Evolutionary conservation across 2,888 invertebrate genomes (phyloP).

Genomic region (Rhamnusium bicolor): DNA sequence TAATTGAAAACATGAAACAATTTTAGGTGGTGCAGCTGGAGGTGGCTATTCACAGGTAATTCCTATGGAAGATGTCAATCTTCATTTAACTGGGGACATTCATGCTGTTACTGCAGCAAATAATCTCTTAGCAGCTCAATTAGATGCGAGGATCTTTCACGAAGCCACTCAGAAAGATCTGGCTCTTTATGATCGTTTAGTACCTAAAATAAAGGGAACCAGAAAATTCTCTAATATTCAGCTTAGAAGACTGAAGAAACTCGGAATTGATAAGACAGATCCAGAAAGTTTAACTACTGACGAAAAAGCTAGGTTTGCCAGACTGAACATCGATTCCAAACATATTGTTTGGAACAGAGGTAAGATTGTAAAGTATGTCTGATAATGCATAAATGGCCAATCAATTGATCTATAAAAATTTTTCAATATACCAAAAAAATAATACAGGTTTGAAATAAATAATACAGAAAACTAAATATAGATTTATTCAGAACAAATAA

Average conservation of each 20-base stretch:
- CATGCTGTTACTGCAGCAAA: constrained; percentile 99
- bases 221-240: constrained; percentile 92
- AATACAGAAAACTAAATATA: no score
- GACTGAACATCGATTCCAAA: constrained; percentile 91
- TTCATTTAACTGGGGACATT: constrained; percentile 98
- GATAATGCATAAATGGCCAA: no score
- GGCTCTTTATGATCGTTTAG: constrained; percentile 89
- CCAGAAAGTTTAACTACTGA: constrained; percentile 85
- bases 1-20: not conserved
- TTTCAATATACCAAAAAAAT: no score
- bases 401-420: no score
- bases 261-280: constrained; percentile 90
- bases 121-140: constrained; percentile 96
- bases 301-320: constrained; percentile 85
- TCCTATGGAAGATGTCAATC: constrained; percentile 99
- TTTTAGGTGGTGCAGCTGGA: constrained; percentile 93
- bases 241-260: constrained; percentile 78
- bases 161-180: constrained; percentile 93
- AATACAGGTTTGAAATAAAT: no score
- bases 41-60: constrained; percentile 97
- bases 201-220: constrained; percentile 86
- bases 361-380: no score
- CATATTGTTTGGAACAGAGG: constrained; percentile 96
- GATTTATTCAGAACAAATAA: no score
- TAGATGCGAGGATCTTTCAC: constrained; percentile 97